Percentiles rank a stretch among this genome's conserved stretches.
These are phyloP conservation scores for Gila robusta DNA, from an alignment of 2,797 vertebrate genomes.

Conservation along the genomic window DNA sequence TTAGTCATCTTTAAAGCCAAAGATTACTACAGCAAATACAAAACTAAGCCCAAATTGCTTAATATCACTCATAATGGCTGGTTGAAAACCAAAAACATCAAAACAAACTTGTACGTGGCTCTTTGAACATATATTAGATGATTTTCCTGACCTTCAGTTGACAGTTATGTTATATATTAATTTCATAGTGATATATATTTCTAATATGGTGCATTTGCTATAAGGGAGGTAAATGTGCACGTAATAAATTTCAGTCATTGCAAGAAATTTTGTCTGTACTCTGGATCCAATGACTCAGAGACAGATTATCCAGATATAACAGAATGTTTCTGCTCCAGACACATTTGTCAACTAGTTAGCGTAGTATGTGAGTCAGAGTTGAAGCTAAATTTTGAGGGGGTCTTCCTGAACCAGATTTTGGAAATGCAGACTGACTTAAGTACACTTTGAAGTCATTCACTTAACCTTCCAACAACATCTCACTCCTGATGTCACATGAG, in stretches of 20 bases:
- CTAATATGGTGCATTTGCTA: constrained; percentile 1
- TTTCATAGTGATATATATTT: constrained; percentile 32
- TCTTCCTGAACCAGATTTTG: constrained; percentile 19
- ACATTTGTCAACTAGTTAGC: constrained; percentile 20
- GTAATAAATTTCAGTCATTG: neutral
- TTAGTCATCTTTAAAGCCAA: neutral
- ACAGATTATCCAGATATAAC: neutral
- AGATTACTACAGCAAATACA: neutral
- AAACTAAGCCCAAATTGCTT: neutral
- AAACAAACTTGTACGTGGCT: neutral
- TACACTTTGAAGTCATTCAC: constrained; percentile 6
- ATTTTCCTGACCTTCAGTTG: neutral
- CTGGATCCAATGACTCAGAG: constrained; percentile 15
- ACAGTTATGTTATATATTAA: neutral
- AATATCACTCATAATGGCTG: constrained; percentile 6
- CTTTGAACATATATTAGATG: constrained; percentile 8
- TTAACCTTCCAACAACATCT: neutral
- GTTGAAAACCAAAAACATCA: constrained; percentile 15
- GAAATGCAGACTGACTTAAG: constrained; percentile 11
- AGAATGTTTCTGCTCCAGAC: constrained; percentile 25
- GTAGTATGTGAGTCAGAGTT: neutral
- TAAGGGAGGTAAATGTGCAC: neutral
- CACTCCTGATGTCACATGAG: neutral
- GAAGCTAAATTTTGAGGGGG: neutral
- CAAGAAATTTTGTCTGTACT: neutral